Base-by-base conservation (phyloP, 2,797 vertebrate genomes). In the Squalus acanthias region DNA sequence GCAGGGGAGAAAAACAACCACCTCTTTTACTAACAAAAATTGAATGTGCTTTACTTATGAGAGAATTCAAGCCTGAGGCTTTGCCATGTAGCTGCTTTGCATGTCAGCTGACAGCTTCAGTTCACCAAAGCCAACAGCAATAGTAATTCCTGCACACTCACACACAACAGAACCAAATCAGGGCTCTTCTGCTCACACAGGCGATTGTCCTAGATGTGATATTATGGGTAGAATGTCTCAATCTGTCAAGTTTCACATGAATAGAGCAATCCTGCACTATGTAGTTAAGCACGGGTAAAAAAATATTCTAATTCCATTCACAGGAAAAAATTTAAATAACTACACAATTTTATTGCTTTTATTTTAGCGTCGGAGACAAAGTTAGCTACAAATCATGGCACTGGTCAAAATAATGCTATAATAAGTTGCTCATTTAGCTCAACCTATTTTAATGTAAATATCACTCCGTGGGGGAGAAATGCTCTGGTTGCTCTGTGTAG, bases 201-300 rank as follows among this genome's bases (percentile, higher is more conserved):
- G 94, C 22, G 50, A 33, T 95, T 95, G 72, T 95, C 70, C 50
- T 53, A 57, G 70, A 95, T 60, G 70, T 76, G 94, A 74, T 95
- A 33, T n/a, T 95, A 57, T 60, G 5, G 13, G 53, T 22, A 76
- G 50, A 76, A 95, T 95, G 94, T 95, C 53, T 95, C 70, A 95
- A 95, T 95, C 72, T 95, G 94, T 95, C 94, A 95, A 3, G 26
- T 57, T 95, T 95, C 50, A 53, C 46, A 95, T 95, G 46, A 95
- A 9, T 26, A 29, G 69, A 95, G 12, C 39, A 95, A 95, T 95
- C 26, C 94, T 20, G 39, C 33, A 33, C 39, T 8, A 53, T 57
- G 6, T 22, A 46, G 65, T 94, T 94, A 50, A 95, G 13, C 26
- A 74, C 0, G 13, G 12, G 0, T 95, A 70, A 33, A n/a, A 46